These are phyloP conservation scores for Nymphalis c-album DNA, from an alignment of 2,888 invertebrate species.

Conservation along the genomic window DNA sequence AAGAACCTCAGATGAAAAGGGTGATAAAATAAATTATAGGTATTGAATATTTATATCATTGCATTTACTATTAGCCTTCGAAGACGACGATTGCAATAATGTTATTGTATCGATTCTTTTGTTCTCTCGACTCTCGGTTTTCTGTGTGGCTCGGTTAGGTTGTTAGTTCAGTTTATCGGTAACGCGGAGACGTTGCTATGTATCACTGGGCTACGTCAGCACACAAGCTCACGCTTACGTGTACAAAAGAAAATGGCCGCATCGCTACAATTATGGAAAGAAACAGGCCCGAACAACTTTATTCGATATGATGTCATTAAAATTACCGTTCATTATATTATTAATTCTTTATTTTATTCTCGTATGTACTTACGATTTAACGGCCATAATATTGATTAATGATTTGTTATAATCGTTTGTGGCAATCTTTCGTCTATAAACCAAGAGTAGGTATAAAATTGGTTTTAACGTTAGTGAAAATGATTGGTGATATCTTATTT, in stretches of 20 bases:
- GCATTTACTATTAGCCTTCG: conserved; percentile 2
- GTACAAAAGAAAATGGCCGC: conserved; percentile 61
- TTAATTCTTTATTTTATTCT: neutral
- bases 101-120: conserved; percentile 66
- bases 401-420: neutral
- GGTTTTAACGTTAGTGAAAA: conserved; percentile 32
- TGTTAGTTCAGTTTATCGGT: conserved; percentile 57
- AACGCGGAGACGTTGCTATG: conserved; percentile 54
- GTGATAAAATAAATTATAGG: neutral
- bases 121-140: conserved; percentile 49
- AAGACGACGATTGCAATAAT: conserved; percentile 45
- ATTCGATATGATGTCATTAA: conserved; percentile 18
- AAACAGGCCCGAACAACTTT: conserved; percentile 14
- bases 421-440: neutral
- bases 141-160: conserved; percentile 54
- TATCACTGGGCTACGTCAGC: conserved; percentile 55
- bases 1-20: no score
- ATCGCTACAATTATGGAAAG: conserved; percentile 38
- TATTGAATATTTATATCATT: neutral
- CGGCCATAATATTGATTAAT: neutral
- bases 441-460: neutral
- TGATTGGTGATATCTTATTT: conserved; percentile 41
- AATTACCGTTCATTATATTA: neutral
- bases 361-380: neutral
- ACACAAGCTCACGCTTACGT: conserved; percentile 52